Evolutionary conservation across 2,888 invertebrate genomes (phyloP).

Genomic region (Drosophila falleni): DNA sequence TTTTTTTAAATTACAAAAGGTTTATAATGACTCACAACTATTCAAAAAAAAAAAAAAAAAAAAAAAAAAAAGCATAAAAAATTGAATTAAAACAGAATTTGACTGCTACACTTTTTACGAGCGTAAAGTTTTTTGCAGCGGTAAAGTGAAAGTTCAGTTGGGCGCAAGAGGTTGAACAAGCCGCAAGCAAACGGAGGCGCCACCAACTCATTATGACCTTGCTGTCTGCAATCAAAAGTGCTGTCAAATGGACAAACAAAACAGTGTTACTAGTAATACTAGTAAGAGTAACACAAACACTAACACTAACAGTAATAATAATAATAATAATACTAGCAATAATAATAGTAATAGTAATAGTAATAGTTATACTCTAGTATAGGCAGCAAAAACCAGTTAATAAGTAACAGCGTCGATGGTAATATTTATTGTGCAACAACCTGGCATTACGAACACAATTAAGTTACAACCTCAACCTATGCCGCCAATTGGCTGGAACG

Average conservation of each 20-base stretch:
- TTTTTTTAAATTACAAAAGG: neutral
- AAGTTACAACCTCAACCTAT: conserved; percentile 52
- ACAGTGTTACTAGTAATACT: conserved; percentile 2
- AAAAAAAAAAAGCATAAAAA: conserved; percentile 3
- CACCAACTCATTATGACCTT: conserved; percentile 53
- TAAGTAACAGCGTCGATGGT: conserved; percentile 39
- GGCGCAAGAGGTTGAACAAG: conserved; percentile 19
- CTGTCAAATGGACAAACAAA: conserved; percentile 24
- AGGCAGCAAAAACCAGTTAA: conserved; percentile 48
- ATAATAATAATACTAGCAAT: conserved; percentile 18
- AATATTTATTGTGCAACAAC: conserved; percentile 57
- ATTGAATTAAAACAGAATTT: conserved; percentile 18
- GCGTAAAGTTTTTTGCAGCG: conserved; percentile 4
- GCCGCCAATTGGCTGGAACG: conserved; percentile 49
- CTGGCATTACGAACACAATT: conserved; percentile 57
- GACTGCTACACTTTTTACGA: conserved; percentile 41
- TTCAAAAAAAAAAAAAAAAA: conserved; percentile 1
- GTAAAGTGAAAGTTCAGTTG: conserved; percentile 55
- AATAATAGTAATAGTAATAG: conserved; percentile 7
- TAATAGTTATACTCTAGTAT: conserved; percentile 23
- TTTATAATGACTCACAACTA: conserved; percentile 37
- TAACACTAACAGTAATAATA: conserved; percentile 9
- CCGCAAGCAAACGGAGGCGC: conserved; percentile 37
- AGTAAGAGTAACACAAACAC: conserved; percentile 11
- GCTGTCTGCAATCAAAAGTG: conserved; percentile 33